Conservation (phyloP, 2,888 invertebrate genomes). For the Seira musarum region DNA sequence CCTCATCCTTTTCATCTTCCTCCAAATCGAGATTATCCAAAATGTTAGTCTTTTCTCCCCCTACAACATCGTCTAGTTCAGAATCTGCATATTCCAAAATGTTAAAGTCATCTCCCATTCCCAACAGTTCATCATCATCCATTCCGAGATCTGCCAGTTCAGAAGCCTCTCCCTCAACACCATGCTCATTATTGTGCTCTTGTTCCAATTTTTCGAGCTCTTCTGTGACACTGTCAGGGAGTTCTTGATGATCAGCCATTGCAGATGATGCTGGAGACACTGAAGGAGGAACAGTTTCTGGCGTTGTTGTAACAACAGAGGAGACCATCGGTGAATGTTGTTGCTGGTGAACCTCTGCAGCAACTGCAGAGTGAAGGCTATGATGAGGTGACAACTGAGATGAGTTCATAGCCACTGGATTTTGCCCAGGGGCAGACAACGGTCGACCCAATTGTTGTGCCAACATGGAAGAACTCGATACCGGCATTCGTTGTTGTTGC, state of each 20-base stretch:
- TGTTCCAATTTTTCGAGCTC: slow-evolving; percentile 81
- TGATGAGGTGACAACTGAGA: slow-evolving; percentile 44
- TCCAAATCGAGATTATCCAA: slow-evolving; percentile 89
- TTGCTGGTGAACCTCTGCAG: slow-evolving; percentile 22
- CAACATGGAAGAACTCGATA: slow-evolving; percentile 64
- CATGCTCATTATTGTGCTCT: slow-evolving; percentile 75
- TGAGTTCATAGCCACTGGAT: slow-evolving; percentile 26
- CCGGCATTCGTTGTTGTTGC: slow-evolving; percentile 50
- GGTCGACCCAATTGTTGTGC: slow-evolving; percentile 67
- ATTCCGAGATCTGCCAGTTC: slow-evolving; percentile 87
- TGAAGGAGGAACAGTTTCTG: slow-evolving; percentile 4
- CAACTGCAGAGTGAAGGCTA: slow-evolving; percentile 24
- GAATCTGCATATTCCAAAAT: slow-evolving; percentile 97
- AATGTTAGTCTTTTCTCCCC: slow-evolving; percentile 87
- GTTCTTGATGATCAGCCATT: slow-evolving; percentile 73
- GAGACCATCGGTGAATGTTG: slow-evolving; percentile 35
- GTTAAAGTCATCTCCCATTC: slow-evolving; percentile 94
- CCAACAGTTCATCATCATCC: slow-evolving; percentile 88
- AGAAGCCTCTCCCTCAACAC: slow-evolving; percentile 79
- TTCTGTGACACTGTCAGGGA: slow-evolving; percentile 80
- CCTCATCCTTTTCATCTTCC: slow-evolving; percentile 79
- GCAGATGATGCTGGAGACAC: slow-evolving; percentile 35
- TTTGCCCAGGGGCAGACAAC: slow-evolving; percentile 36
- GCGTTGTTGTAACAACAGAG: slow-evolving; percentile 17
- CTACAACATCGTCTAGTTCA: slow-evolving; percentile 86